Conservation (phyloP, 1,140 invertebrate species). For the Chlorops oryzae region DNA sequence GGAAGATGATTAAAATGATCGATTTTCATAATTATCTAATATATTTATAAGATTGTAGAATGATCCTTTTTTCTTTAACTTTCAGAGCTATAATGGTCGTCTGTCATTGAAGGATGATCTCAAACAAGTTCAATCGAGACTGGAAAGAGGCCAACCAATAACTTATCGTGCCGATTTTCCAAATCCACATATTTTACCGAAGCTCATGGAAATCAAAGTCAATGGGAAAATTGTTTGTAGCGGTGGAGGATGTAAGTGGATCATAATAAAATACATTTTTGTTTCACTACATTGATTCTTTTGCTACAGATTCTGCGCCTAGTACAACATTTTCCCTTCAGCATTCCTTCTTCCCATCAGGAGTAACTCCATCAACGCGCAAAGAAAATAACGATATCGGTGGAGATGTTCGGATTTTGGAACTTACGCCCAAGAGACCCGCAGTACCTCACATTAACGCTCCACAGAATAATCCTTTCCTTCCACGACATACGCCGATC, state of each 20-base stretch:
- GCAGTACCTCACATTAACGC: background rate
- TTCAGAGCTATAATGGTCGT: slow-evolving; percentile 10
- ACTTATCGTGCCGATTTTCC: slow-evolving; percentile 16
- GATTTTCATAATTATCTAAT: background rate
- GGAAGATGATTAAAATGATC: background rate
- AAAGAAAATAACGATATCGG: no score
- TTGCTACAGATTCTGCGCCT: slow-evolving; percentile 12
- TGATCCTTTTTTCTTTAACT: background rate
- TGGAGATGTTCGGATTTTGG: no score
- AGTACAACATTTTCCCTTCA: slow-evolving; percentile 8
- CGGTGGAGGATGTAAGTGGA: slow-evolving; percentile 9
- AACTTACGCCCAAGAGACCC: no score
- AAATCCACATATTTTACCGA: slow-evolving; percentile 9
- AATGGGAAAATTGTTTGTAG: slow-evolving; percentile 10
- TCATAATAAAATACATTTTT: background rate
- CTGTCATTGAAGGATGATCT: slow-evolving; percentile 3
- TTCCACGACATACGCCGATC: background rate
- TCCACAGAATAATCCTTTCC: background rate
- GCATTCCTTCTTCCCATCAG: no score
- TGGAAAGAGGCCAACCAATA: slow-evolving; percentile 9
- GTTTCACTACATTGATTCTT: background rate
- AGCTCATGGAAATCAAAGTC: slow-evolving; percentile 10
- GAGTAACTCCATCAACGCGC: no score
- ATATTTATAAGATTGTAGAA: background rate
- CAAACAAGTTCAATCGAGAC: slow-evolving; percentile 6